Evolutionary conservation across 2,888 invertebrate species (phyloP).

Genomic region (Athrips mouffetella): DNA sequence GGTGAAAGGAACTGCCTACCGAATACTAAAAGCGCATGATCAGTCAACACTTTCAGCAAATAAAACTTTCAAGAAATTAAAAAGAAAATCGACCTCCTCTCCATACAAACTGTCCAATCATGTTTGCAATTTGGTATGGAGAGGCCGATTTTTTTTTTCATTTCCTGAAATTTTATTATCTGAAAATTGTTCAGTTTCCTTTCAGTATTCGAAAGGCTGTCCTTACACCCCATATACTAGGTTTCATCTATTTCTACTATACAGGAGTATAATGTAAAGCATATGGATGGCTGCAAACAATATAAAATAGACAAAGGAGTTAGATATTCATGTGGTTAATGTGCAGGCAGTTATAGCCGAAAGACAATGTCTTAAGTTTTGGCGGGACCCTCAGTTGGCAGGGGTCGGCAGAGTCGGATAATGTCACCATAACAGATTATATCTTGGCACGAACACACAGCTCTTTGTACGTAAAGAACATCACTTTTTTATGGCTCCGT

Average conservation of each 20-base stretch:
- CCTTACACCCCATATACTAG: no score
- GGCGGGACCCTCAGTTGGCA: constrained; percentile 64
- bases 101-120: no score
- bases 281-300: neutral
- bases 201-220: no score
- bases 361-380: constrained; percentile 55
- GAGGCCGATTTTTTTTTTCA: no score
- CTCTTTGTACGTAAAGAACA: constrained; percentile 49
- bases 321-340: neutral
- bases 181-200: no score
- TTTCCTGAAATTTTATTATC: no score
- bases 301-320: neutral
- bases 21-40: no score
- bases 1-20: no score
- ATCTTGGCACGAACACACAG: constrained; percentile 63
- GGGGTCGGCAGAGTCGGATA: constrained; percentile 54
- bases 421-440: constrained; percentile 76
- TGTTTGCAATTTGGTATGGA: no score
- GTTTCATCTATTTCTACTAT: neutral
- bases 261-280: neutral
- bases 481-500: constrained; percentile 53
- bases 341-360: constrained; percentile 11
- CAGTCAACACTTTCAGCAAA: no score
- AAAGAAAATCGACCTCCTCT: no score
- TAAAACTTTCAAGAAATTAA: no score